Evolutionary conservation across 2,113 vertebrate species (phyloP).

Genomic region (Mungos mungo): DNA sequence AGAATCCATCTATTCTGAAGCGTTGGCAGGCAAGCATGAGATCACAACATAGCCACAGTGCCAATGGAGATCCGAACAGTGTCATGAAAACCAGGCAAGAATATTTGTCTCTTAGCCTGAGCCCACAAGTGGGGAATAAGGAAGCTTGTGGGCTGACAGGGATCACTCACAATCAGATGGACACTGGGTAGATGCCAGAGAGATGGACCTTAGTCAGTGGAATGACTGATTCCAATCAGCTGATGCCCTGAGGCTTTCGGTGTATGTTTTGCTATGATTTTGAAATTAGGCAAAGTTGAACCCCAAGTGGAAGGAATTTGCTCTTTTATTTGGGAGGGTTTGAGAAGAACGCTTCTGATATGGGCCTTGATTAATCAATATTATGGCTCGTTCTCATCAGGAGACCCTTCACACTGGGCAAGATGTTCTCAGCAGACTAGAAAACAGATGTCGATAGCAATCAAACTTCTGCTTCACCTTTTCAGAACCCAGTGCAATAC

Average conservation of each 20-base stretch:
- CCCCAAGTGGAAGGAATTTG: fast-evolving
- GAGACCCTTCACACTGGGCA: not conserved
- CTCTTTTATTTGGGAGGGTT: not conserved
- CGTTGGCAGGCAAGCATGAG: not conserved
- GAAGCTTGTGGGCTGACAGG: too few relatives aligned
- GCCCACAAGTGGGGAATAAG: not conserved
- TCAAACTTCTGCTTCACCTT: not conserved
- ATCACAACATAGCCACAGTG: fast-evolving
- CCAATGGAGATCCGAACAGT: fast-evolving
- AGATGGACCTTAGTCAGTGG: not conserved
- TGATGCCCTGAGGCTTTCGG: not conserved
- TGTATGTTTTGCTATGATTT: not conserved
- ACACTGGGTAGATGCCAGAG: not conserved
- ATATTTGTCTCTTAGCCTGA: not conserved
- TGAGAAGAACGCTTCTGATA: not conserved
- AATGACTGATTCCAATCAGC: not conserved
- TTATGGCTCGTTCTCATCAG: not conserved
- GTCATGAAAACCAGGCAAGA: not conserved
- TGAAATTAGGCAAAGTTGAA: not conserved
- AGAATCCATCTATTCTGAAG: not conserved
- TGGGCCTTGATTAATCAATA: not conserved
- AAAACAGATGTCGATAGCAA: not conserved
- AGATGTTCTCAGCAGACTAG: not conserved
- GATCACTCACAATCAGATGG: not conserved
- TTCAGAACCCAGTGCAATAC: not conserved